Base-by-base conservation (phyloP, 2,888 invertebrate species). In the Ariolimax columbianus region DNA sequence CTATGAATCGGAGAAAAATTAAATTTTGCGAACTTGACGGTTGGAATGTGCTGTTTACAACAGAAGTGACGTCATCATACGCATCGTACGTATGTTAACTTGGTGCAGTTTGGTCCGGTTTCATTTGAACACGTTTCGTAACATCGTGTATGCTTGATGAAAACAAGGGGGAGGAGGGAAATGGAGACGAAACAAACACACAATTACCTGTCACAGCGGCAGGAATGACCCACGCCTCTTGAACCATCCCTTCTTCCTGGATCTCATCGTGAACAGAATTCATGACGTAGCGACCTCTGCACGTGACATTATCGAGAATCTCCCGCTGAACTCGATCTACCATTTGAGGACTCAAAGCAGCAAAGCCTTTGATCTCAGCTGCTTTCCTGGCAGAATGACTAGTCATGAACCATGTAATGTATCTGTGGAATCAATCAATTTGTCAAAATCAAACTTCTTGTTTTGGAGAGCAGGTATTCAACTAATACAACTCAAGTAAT, bases 401-500 rank as follows among this genome's bases (percentile, higher is more conserved):
- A 2, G 75, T 87, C 59, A 90, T 84, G 77, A 91, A 90, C 93
- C 93, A 93, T n/a, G 89, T 82, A 1, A 91, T 86, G 79, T 91
- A 93, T 26, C 86, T 81, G 80, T 47, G 9, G 14, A 14, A 47
- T 47, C 9, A 47, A 14, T 9, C 14, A 47, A 47, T 47, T 47
- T 6, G 47, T n/a, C n/a, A n/a, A n/a, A n/a, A n/a, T n/a, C n/a
- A n/a, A n/a, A n/a, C n/a, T n/a, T n/a, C n/a, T n/a, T n/a, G n/a
- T n/a, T n/a, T n/a, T n/a, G n/a, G n/a, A n/a, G n/a, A n/a, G n/a
- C n/a, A n/a, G n/a, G n/a, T n/a, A n/a, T n/a, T n/a, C n/a, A n/a
- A n/a, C n/a, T n/a, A n/a, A n/a, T n/a, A n/a, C n/a, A n/a, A n/a
- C n/a, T n/a, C n/a, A n/a, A n/a, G n/a, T n/a, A n/a, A n/a, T n/a